Evolutionary conservation across 2,797 vertebrate species (phyloP).

Genomic region (Enteromius paludinosus): DNA sequence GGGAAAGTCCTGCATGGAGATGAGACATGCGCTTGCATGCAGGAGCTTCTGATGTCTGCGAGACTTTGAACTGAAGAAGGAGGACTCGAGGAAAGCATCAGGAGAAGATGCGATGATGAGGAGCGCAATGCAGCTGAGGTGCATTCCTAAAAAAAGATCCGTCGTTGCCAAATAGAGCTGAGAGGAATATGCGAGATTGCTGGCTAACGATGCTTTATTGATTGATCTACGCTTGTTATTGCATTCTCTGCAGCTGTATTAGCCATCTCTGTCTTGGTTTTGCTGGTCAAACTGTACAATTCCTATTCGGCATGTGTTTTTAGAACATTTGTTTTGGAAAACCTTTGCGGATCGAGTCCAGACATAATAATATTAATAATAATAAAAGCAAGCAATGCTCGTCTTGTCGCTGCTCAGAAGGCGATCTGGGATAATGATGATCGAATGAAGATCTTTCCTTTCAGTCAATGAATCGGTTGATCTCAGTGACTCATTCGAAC

Average conservation of each 20-base stretch:
- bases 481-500: background rate
- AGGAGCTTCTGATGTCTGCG: slow-evolving; percentile 76
- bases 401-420: background rate
- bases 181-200: background rate
- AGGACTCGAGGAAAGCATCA: slow-evolving; percentile 61
- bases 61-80: slow-evolving; percentile 77
- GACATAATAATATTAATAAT: background rate
- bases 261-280: background rate
- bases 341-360: background rate
- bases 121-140: background rate
- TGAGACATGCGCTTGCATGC: slow-evolving; percentile 79
- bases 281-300: background rate
- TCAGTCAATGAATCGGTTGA: background rate
- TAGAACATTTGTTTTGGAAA: background rate
- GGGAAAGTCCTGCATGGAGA: slow-evolving; percentile 81
- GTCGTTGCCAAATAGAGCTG: background rate
- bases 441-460: background rate
- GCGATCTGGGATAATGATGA: background rate
- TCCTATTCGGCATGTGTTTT: background rate
- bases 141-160: background rate
- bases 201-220: slow-evolving; percentile 4
- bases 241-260: background rate
- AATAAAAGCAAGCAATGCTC: background rate
- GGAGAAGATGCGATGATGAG: background rate
- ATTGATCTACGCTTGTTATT: background rate